Percentiles rank a stretch among this genome's conserved stretches.
These are phyloP conservation scores for Poeciliopsis retropinna DNA, from an alignment of 2,113 vertebrate species.

Conservation along the genomic window DNA sequence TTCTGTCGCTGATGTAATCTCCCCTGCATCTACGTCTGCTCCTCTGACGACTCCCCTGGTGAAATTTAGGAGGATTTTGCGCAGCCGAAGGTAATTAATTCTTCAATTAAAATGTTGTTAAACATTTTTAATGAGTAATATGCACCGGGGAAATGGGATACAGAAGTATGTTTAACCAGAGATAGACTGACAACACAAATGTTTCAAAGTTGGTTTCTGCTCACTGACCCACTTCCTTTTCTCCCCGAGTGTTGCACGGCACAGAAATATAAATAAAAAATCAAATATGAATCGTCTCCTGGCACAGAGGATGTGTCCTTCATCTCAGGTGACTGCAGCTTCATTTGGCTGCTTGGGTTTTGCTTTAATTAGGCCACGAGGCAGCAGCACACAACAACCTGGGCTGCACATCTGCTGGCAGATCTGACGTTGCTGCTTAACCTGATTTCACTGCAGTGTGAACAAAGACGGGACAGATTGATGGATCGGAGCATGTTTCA, in stretches of 20 bases:
- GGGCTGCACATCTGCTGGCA: conserved; percentile 33
- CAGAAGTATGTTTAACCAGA: conserved; percentile 83
- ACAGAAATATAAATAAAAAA: conserved; percentile 80
- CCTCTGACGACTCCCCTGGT: conserved; percentile 81
- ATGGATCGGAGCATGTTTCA: conserved; percentile 50
- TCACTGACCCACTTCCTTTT: conserved; percentile 80
- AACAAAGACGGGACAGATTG: conserved; percentile 62
- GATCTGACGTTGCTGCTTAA: conserved; percentile 70
- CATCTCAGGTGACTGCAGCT: conserved; percentile 82
- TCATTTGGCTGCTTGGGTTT: conserved; percentile 61
- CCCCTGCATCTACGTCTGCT: conserved; percentile 61
- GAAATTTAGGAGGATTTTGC: conserved; percentile 83
- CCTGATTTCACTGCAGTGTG: conserved; percentile 74
- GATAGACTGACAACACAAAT: conserved; percentile 76
- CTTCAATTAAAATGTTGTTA: conserved; percentile 90
- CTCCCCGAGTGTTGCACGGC: conserved; percentile 49
- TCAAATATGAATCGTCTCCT: conserved; percentile 67
- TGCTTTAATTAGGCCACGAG: conserved; percentile 79
- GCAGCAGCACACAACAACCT: conserved; percentile 73
- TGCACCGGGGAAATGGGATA: conserved; percentile 80
- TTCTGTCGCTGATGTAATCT: conserved; percentile 71
- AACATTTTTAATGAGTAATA: conserved; percentile 88
- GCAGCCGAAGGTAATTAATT: conserved; percentile 87
- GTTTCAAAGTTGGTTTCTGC: conserved; percentile 79
- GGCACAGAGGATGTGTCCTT: conserved; percentile 77